These are phyloP conservation scores for Stichodactyla helianthus DNA, from an alignment of 64 coral and sea anemone species.

Conservation along the genomic window DNA sequence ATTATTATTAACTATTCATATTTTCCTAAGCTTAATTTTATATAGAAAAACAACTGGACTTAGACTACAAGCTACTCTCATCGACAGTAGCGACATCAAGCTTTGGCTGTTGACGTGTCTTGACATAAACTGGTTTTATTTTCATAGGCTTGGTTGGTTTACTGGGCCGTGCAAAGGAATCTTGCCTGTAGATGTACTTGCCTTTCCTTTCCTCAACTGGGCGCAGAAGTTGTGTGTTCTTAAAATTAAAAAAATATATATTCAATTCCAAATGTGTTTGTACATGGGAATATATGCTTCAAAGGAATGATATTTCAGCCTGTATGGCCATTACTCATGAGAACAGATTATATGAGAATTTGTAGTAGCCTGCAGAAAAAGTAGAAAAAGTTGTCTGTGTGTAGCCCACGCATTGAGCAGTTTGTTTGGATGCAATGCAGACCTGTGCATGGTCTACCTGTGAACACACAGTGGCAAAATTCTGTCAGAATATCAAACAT, in stretches of 20 bases:
- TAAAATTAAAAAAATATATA: not conserved
- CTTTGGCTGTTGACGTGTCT: not conserved
- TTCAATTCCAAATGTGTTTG: not conserved
- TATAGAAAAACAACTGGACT: not conserved
- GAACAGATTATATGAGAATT: too few relatives aligned
- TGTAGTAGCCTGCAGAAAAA: too few relatives aligned
- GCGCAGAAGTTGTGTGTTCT: constrained; percentile 49
- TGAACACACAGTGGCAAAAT: too few relatives aligned
- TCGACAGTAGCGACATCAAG: constrained; percentile 14
- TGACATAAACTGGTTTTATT: constrained; percentile 36
- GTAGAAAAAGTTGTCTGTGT: too few relatives aligned
- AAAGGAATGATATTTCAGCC: too few relatives aligned
- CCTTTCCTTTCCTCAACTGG: constrained; percentile 34
- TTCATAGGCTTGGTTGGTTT: constrained; percentile 33
- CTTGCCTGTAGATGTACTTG: constrained; percentile 45
- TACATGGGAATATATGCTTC: too few relatives aligned
- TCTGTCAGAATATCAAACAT: too few relatives aligned
- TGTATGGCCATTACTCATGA: too few relatives aligned
- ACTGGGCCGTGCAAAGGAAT: constrained; percentile 27
- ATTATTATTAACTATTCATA: too few relatives aligned
- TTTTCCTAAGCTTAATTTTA: not conserved
- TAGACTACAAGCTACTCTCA: constrained; percentile 17
- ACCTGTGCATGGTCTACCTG: too few relatives aligned
- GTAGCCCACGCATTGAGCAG: too few relatives aligned
- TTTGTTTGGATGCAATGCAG: too few relatives aligned